phyloP scores from a whole-genome alignment of 1,140 invertebrate species.

The Heliothis virescens region DNA sequence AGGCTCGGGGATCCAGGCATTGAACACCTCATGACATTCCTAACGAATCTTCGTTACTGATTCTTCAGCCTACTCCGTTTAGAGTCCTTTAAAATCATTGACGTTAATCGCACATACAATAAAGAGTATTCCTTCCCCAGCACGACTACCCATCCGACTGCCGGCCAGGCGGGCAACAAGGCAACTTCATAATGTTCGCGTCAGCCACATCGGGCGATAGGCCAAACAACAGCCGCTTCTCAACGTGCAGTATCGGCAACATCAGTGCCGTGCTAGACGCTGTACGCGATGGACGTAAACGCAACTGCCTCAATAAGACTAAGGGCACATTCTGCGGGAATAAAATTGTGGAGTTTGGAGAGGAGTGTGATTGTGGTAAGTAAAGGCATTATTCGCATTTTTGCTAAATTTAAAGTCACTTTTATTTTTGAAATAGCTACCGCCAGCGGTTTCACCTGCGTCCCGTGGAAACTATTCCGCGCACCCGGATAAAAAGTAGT shows the following conservation, averaged over 20 bases:
- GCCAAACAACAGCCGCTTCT: constrained; percentile 98
- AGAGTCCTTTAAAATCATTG: no score
- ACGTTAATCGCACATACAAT: no score
- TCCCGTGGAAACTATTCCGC: no score
- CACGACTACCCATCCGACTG: constrained; percentile 98
- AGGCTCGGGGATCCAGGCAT: no score
- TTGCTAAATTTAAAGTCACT: neutral
- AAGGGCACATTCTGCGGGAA: constrained; percentile 99
- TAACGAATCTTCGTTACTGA: no score
- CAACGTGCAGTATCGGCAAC: constrained; percentile 96
- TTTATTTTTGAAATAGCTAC: no score
- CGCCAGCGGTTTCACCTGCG: no score
- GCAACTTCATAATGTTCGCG: constrained; percentile 99
- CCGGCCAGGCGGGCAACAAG: constrained; percentile 93
- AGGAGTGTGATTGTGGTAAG: constrained; percentile 98
- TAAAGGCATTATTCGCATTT: no score
- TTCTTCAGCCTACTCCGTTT: no score
- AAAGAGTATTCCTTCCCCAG: constrained; percentile 84
- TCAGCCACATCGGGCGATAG: constrained; percentile 97
- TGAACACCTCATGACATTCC: no score
- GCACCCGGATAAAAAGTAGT: no score
- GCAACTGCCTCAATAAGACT: constrained; percentile 97
- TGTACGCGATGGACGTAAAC: constrained; percentile 95
- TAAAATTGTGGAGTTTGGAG: constrained; percentile 98
- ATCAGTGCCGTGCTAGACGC: constrained; percentile 98